phyloP scores from a whole-genome alignment of 2,797 vertebrate species.

The Sciaenops ocellatus region DNA sequence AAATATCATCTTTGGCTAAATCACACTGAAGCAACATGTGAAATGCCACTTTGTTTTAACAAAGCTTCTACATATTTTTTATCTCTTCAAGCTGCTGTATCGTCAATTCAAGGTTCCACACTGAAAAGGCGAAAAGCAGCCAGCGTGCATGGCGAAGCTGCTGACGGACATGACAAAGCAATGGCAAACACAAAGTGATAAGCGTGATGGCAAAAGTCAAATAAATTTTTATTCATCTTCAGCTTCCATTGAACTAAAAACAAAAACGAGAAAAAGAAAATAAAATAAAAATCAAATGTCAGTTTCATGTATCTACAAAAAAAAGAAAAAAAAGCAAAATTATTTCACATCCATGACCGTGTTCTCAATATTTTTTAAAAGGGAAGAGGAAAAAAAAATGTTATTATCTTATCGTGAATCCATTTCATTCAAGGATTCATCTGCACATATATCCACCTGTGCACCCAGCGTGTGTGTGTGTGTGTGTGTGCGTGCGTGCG shows the following conservation, averaged over 20 bases:
- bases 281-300: conserved; percentile 51
- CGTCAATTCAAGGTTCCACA: neutral
- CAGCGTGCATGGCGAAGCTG: conserved; percentile 21
- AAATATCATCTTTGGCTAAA: conserved; percentile 25
- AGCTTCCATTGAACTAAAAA: conserved; percentile 81
- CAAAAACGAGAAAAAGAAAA: conserved; percentile 35
- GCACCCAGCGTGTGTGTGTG: conserved; percentile 47
- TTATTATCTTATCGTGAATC: conserved; percentile 47
- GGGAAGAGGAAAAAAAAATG: conserved; percentile 51
- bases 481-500: too few species aligned
- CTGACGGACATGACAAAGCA: conserved; percentile 39
- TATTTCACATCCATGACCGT: conserved; percentile 78
- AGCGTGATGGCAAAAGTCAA: conserved; percentile 76
- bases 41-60: conserved; percentile 30
- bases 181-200: conserved; percentile 78
- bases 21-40: conserved; percentile 28
- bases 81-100: conserved; percentile 10
- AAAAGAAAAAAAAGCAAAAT: conserved; percentile 51
- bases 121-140: conserved; percentile 17
- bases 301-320: conserved; percentile 80
- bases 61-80: neutral
- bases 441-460: conserved; percentile 70
- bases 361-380: conserved; percentile 72
- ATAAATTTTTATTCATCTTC: conserved; percentile 85
- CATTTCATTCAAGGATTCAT: conserved; percentile 47